Conservation (phyloP, 64 coral and sea anemone genomes). For the Orbicella faveolata region DNA sequence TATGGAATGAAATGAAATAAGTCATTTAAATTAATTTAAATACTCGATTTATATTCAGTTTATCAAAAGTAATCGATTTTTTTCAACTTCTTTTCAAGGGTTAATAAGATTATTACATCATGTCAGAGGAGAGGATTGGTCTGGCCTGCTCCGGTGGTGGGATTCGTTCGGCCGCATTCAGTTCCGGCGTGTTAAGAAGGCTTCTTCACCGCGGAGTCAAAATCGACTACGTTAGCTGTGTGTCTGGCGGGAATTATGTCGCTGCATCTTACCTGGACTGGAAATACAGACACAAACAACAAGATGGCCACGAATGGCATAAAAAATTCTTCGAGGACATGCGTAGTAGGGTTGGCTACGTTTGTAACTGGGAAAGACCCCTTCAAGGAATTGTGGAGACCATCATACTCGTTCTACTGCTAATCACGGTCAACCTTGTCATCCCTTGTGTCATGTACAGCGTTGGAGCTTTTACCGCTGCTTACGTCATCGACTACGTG, state of each 20-base stretch:
- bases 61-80: background rate
- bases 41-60: background rate
- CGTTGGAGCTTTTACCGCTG: conserved; percentile 48
- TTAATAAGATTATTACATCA: background rate
- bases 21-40: background rate
- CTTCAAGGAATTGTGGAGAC: conserved; percentile 63
- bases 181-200: conserved; percentile 73
- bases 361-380: conserved; percentile 65
- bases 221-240: conserved; percentile 80
- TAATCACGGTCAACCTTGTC: conserved; percentile 63
- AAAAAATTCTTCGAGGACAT: conserved; percentile 80
- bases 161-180: conserved; percentile 70
- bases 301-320: conserved; percentile 69
- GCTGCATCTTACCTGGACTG: conserved; percentile 78
- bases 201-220: conserved; percentile 61
- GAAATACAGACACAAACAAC: conserved; percentile 57
- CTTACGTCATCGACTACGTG: conserved; percentile 77
- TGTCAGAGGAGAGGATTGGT: conserved; percentile 51
- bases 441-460: conserved; percentile 73
- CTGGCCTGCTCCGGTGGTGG: conserved; percentile 81
- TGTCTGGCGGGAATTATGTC: conserved; percentile 84
- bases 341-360: conserved; percentile 62
- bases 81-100: background rate
- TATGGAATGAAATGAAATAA: too few relatives aligned
- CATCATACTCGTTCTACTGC: conserved; percentile 26